A percentile compares a stretch with the other conserved stretches of the same genome.
These are phyloP conservation scores for Cheilosia vulpina DNA, from an alignment of 2,888 invertebrate species.

Conservation along the genomic window DNA sequence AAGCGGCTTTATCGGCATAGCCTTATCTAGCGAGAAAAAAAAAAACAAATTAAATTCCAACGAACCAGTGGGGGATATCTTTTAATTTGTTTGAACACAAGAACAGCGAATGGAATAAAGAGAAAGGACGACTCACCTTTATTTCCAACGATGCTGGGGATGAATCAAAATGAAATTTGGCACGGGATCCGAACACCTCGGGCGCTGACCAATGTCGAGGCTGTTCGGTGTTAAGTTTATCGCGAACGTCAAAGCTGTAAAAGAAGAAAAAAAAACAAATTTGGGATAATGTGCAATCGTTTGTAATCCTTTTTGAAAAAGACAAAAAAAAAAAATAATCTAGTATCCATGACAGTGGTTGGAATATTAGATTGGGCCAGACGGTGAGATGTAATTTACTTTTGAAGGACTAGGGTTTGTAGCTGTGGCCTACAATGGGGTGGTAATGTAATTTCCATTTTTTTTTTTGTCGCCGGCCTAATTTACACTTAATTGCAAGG, in stretches of 20 bases:
- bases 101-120: conserved; percentile 28
- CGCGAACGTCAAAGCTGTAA: conserved; percentile 92
- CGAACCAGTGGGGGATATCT: conserved; percentile 1
- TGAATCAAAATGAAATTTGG: conserved; percentile 91
- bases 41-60: background rate
- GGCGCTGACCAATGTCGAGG: conserved; percentile 94
- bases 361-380: conserved; percentile 13
- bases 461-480: conserved; percentile 3
- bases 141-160: conserved; percentile 92
- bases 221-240: conserved; percentile 89
- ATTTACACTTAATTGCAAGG: conserved; percentile 35
- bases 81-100: conserved; percentile 50
- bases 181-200: conserved; percentile 93
- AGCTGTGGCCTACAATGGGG: conserved; percentile 27
- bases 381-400: conserved; percentile 40
- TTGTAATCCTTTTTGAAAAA: conserved; percentile 10
- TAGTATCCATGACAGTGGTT: conserved; percentile 35
- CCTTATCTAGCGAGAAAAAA: background rate
- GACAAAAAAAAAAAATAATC: background rate
- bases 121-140: conserved; percentile 83
- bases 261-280: conserved; percentile 2
- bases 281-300: conserved; percentile 37
- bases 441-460: conserved; percentile 25
- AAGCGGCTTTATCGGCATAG: conserved; percentile 66
- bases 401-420: conserved; percentile 3